A percentile compares a stretch with the other conserved stretches of the same genome.
Conservation (phyloP, 1,140 invertebrate species). For the Tetramorium alpestre region DNA sequence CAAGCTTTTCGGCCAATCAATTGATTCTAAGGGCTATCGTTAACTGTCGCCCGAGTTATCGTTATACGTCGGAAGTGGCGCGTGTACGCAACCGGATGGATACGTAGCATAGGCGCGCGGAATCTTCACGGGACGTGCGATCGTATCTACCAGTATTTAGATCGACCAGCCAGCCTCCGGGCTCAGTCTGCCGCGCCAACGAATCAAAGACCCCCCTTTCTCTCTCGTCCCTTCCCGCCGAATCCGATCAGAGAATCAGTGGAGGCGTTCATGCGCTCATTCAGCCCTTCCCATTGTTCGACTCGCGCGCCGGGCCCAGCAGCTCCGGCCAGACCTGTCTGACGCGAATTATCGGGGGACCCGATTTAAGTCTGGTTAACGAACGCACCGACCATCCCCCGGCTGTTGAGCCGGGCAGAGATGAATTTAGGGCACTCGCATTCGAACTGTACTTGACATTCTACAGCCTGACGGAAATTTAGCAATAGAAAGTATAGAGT, state of each 20-base stretch:
- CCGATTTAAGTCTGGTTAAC: slow-evolving; percentile 49
- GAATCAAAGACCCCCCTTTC: slow-evolving; percentile 67
- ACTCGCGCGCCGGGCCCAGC: neutral
- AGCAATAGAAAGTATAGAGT: neutral
- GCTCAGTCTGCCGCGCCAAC: slow-evolving; percentile 64
- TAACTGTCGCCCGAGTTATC: slow-evolving; percentile 43
- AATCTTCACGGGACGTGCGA: slow-evolving; percentile 57
- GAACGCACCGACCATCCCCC: neutral
- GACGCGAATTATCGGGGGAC: slow-evolving; percentile 46
- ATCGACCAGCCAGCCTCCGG: slow-evolving; percentile 69
- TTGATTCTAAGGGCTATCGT: slow-evolving; percentile 35
- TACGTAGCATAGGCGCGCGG: slow-evolving; percentile 38
- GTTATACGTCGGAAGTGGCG: slow-evolving; percentile 8
- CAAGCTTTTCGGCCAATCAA: slow-evolving; percentile 31
- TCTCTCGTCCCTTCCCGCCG: slow-evolving; percentile 41
- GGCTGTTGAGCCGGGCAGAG: neutral
- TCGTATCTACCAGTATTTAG: slow-evolving; percentile 73
- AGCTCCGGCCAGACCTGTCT: slow-evolving; percentile 35
- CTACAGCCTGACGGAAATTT: neutral
- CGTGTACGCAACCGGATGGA: slow-evolving; percentile 55
- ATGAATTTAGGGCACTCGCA: slow-evolving; percentile 2
- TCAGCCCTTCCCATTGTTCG: slow-evolving; percentile 40
- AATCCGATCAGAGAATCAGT: slow-evolving; percentile 69
- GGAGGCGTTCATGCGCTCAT: slow-evolving; percentile 66
- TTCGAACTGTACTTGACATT: neutral